Conservation (phyloP, 2,113 vertebrate species). For the Bungarus multicinctus region DNA sequence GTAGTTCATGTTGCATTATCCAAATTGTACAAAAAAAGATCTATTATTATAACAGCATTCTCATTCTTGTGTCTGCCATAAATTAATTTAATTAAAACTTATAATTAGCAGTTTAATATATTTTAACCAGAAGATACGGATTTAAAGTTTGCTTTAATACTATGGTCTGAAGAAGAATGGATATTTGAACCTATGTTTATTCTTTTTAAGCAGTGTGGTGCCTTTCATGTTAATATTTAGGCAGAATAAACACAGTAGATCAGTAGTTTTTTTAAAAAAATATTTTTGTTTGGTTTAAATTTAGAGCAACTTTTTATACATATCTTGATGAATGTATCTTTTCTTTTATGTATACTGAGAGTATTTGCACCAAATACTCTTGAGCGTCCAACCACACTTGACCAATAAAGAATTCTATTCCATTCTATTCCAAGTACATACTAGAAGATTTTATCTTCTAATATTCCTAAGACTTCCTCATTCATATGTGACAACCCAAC, state of each 20-base stretch:
- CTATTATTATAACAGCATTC: neutral
- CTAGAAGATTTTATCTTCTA: neutral
- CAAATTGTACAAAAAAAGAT: neutral
- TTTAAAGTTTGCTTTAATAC: neutral
- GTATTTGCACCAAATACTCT: too few relatives aligned
- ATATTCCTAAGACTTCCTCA: neutral
- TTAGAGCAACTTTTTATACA: constrained; percentile 10
- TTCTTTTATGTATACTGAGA: too few relatives aligned
- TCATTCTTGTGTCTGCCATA: neutral
- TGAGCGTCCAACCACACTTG: too few relatives aligned
- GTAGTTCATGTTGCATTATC: neutral
- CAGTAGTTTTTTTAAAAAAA: neutral
- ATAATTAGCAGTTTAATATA: neutral
- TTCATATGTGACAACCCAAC: neutral
- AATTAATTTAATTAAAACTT: neutral
- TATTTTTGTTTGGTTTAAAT: neutral
- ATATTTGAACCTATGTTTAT: rapidly evolving
- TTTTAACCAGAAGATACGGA: neutral
- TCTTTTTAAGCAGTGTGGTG: constrained; percentile 3
- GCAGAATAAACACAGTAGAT: neutral
- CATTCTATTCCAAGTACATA: neutral
- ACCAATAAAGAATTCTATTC: too few relatives aligned
- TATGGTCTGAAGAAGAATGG: neutral
- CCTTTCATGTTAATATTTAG: neutral
- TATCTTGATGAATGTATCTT: too few relatives aligned